These are phyloP conservation scores for Tipula helvola DNA, from an alignment of 2,888 invertebrate genomes.

Conservation along the genomic window DNA sequence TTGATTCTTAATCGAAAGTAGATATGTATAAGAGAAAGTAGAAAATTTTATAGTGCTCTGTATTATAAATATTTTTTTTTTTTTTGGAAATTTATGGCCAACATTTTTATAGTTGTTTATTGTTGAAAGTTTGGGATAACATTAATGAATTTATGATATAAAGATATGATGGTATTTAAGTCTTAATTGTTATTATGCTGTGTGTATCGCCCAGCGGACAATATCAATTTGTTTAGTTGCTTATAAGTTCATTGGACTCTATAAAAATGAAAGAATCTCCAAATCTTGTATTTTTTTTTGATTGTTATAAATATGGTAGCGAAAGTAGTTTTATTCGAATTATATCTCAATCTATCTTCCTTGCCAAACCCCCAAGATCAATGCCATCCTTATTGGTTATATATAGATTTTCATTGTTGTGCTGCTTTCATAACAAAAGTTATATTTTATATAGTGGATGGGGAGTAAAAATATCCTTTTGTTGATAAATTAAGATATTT, in stretches of 20 bases:
- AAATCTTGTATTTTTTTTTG: background rate
- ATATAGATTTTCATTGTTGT: background rate
- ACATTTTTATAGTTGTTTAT: background rate
- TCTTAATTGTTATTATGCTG: background rate
- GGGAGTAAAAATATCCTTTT: background rate
- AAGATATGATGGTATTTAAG: background rate
- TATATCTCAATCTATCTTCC: background rate
- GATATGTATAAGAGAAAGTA: background rate
- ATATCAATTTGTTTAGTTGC: background rate
- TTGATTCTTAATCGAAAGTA: background rate
- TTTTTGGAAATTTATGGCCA: background rate
- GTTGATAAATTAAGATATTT: background rate
- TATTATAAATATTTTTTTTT: background rate
- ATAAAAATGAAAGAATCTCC: background rate
- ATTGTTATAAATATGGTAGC: background rate
- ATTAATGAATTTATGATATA: background rate
- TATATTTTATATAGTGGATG: background rate
- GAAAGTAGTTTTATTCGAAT: background rate
- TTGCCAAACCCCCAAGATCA: background rate
- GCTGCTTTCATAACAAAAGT: background rate
- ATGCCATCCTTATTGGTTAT: background rate
- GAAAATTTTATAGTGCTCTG: background rate
- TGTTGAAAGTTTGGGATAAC: background rate
- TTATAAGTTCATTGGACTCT: background rate
- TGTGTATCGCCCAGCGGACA: background rate